Evolutionary conservation across 1,140 invertebrate genomes (phyloP).

Genomic region (Zaprionus capensis): DNA sequence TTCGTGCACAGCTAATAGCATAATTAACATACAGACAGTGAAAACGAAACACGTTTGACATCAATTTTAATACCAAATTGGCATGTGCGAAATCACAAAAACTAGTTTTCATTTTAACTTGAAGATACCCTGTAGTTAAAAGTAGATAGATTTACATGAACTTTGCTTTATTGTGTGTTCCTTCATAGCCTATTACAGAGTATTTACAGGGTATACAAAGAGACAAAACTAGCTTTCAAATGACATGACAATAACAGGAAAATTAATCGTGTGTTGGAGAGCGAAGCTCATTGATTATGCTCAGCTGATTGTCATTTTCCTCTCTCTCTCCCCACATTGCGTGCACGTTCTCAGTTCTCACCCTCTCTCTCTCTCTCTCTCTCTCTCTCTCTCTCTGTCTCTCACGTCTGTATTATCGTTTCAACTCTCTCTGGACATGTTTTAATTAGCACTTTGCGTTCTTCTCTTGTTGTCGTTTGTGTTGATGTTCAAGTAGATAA

Average conservation of each 20-base stretch:
- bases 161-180: background rate
- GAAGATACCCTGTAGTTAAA: background rate
- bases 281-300: conserved; percentile 14
- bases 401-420: conserved; percentile 4
- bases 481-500: conserved; percentile 12
- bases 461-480: conserved; percentile 5
- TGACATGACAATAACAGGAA: background rate
- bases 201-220: background rate
- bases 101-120: background rate
- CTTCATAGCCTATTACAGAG: background rate
- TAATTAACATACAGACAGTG: conserved; percentile 66
- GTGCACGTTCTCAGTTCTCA: background rate
- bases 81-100: conserved; percentile 24
- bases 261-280: background rate
- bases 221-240: background rate
- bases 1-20: conserved; percentile 44
- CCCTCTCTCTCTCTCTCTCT: background rate
- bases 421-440: conserved; percentile 2
- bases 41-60: conserved; percentile 72
- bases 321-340: background rate
- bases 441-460: conserved; percentile 37
- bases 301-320: conserved; percentile 14
- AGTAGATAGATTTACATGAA: background rate
- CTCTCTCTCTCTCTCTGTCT: background rate
- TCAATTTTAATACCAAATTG: conserved; percentile 69